These are phyloP conservation scores for Heliconius congener DNA, from an alignment of 1,140 invertebrate genomes.

Conservation along the genomic window DNA sequence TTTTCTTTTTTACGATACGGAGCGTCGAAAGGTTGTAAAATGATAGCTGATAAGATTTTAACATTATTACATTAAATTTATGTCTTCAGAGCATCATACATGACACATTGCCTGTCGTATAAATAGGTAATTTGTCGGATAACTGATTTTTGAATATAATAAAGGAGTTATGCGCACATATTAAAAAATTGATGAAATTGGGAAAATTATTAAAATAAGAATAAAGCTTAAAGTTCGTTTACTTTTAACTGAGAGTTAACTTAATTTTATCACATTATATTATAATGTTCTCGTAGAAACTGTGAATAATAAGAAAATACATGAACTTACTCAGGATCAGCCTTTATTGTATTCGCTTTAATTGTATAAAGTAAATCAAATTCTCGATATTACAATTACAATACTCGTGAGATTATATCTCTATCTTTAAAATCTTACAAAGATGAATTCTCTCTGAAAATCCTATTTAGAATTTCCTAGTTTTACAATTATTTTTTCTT, in stretches of 20 bases:
- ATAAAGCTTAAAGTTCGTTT: background rate
- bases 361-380: too few relatives aligned
- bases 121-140: slow-evolving; percentile 12
- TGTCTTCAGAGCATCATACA: background rate
- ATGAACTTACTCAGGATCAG: too few relatives aligned
- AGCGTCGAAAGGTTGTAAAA: slow-evolving; percentile 18
- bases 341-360: too few relatives aligned
- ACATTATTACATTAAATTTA: background rate
- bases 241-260: background rate
- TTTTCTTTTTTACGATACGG: background rate
- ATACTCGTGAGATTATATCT: too few relatives aligned
- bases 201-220: background rate
- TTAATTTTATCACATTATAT: too few relatives aligned
- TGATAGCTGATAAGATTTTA: slow-evolving; percentile 15
- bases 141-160: background rate
- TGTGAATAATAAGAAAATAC: too few relatives aligned
- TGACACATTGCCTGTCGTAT: background rate
- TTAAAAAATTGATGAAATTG: background rate
- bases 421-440: too few relatives aligned
- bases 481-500: too few relatives aligned
- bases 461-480: too few relatives aligned
- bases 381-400: too few relatives aligned
- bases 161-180: background rate
- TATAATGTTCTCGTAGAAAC: too few relatives aligned
- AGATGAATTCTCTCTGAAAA: too few relatives aligned